These are phyloP conservation scores for Amaurobius ferox DNA, from an alignment of 2,888 invertebrate species.

Conservation along the genomic window DNA sequence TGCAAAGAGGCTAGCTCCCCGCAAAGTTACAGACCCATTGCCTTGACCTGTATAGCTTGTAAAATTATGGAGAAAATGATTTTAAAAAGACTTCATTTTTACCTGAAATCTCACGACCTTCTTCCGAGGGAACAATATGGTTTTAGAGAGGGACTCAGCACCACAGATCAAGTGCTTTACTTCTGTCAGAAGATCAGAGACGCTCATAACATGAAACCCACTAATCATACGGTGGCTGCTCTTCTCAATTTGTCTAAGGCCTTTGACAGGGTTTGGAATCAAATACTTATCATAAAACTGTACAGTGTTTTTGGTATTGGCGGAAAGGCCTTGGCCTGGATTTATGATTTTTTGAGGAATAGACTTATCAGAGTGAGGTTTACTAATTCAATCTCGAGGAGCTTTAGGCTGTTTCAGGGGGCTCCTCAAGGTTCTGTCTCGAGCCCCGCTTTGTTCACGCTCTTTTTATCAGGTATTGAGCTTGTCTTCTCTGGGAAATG, in stretches of 20 bases:
- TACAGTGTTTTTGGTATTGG: not conserved
- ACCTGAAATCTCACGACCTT: no score
- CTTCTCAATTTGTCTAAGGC: constrained; percentile 13
- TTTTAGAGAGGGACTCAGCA: constrained; percentile 25
- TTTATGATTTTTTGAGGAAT: not conserved
- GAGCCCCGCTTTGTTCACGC: constrained; percentile 9
- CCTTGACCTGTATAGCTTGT: not conserved
- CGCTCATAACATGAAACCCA: constrained; percentile 18
- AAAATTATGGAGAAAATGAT: no score
- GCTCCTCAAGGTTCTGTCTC: constrained; percentile 8
- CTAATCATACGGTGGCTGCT: constrained; percentile 12
- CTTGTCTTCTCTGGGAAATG: not conserved
- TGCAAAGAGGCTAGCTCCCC: not conserved
- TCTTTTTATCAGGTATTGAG: no score
- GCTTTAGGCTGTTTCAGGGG: not conserved
- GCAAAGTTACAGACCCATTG: not conserved
- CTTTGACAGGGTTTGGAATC: constrained; percentile 9
- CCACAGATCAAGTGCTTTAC: constrained; percentile 14
- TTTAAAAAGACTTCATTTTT: no score
- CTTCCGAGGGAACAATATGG: not conserved
- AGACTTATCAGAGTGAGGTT: not conserved
- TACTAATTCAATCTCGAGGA: not conserved
- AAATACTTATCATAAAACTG: constrained; percentile 17
- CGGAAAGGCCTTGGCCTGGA: not conserved
- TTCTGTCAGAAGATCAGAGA: constrained; percentile 18